Evolutionary conservation across 2,797 vertebrate genomes (phyloP).

Genomic region (Crocodylus rhombifer): DNA sequence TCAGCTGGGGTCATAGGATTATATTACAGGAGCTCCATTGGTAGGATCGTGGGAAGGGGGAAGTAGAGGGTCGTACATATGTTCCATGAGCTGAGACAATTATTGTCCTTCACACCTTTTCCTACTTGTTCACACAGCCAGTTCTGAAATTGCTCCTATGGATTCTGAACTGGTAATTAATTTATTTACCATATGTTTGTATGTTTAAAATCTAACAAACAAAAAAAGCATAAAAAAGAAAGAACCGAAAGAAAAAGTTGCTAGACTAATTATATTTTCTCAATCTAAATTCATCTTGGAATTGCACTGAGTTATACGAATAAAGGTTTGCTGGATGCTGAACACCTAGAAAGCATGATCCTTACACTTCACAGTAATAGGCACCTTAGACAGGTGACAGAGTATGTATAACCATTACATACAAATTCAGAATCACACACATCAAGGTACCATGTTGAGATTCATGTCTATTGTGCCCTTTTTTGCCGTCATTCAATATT

Average conservation of each 20-base stretch:
- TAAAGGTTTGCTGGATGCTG: not conserved
- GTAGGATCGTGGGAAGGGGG: not conserved
- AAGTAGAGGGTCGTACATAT: not conserved
- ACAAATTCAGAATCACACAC: not conserved
- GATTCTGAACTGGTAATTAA: not conserved
- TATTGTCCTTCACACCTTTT: too few relatives aligned
- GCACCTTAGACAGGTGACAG: not conserved
- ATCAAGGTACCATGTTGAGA: slow-evolving; percentile 52
- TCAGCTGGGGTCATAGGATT: not conserved
- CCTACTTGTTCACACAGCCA: not conserved
- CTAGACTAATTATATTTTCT: too few relatives aligned
- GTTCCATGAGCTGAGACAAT: not conserved
- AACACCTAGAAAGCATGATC: not conserved
- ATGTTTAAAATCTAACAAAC: not conserved
- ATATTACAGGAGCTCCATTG: not conserved
- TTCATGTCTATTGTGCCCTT: slow-evolving; percentile 50
- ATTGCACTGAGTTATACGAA: not conserved
- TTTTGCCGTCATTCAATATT: slow-evolving; percentile 47
- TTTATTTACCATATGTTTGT: not conserved
- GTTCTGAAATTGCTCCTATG: not conserved
- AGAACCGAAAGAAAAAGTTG: too few relatives aligned
- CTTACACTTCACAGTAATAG: not conserved
- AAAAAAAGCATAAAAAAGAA: slow-evolving; percentile 7
- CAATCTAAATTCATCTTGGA: not conserved
- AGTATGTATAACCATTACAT: slow-evolving; percentile 38